Conservation (phyloP, 1,140 invertebrate genomes). For the Macrotrachela quadricornifera region DNA sequence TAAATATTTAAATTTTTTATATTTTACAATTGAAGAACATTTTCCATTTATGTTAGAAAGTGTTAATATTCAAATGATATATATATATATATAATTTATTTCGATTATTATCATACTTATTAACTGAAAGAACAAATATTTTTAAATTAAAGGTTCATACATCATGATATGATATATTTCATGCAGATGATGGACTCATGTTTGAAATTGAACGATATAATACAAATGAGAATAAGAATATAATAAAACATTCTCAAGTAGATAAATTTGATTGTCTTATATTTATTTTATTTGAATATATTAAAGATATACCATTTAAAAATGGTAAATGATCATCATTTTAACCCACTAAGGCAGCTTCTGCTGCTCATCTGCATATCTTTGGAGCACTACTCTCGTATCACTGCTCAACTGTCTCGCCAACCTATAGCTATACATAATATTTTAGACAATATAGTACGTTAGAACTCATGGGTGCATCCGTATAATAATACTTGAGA, state of each 20-base stretch:
- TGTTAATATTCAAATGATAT: slow-evolving; percentile 35
- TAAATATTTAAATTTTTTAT: no score
- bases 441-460: no score
- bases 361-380: no score
- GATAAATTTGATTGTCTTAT: slow-evolving; percentile 44
- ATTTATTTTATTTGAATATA: slow-evolving; percentile 38
- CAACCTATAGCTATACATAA: no score
- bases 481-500: no score
- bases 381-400: no score
- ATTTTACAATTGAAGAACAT: no score
- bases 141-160: slow-evolving; percentile 23
- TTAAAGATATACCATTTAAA: slow-evolving; percentile 28
- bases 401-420: no score
- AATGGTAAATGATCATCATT: no score
- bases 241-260: slow-evolving; percentile 31
- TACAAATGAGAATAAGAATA: slow-evolving; percentile 13
- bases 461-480: no score
- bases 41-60: slow-evolving; percentile 44
- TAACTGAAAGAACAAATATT: slow-evolving; percentile 36
- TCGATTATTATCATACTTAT: slow-evolving; percentile 41
- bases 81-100: slow-evolving; percentile 44
- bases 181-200: neutral
- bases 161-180: neutral
- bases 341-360: no score
- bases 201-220: neutral